A percentile compares a stretch with the other conserved stretches of the same genome.
These are phyloP conservation scores for Drosophila oshimai DNA, from an alignment of 1,140 invertebrate species.

Conservation along the genomic window DNA sequence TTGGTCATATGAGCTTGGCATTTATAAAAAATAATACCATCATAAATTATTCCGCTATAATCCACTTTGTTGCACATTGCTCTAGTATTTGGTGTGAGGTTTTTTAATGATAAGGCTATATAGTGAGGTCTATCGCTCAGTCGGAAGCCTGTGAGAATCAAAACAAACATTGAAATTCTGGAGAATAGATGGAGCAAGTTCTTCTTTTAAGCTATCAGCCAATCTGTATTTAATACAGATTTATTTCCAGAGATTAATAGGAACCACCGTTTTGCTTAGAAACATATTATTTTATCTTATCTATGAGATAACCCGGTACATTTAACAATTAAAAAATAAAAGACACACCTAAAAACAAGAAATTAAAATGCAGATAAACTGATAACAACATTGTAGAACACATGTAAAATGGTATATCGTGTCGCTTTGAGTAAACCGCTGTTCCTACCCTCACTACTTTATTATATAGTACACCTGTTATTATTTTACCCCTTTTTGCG, in stretches of 20 bases:
- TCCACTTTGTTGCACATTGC: slow-evolving; percentile 32
- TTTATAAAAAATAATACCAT: slow-evolving; percentile 39
- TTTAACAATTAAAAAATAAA: too few species aligned
- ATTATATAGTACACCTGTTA: slow-evolving; percentile 31
- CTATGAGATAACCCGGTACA: neutral
- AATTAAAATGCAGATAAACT: too few species aligned
- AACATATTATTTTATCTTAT: neutral
- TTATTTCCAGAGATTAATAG: neutral
- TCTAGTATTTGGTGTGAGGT: slow-evolving; percentile 25
- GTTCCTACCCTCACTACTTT: slow-evolving; percentile 3
- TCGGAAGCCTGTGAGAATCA: slow-evolving; percentile 9
- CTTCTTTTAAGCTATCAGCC: neutral
- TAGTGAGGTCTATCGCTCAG: slow-evolving; percentile 18
- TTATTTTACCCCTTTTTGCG: slow-evolving; percentile 28
- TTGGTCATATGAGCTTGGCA: neutral
- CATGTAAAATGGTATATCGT: too few species aligned
- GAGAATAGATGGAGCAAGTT: neutral
- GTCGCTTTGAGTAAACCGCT: slow-evolving; percentile 18
- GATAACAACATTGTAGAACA: too few species aligned
- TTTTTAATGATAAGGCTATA: slow-evolving; percentile 16
- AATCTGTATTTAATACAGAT: neutral
- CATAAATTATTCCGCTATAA: slow-evolving; percentile 57
- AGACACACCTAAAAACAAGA: too few species aligned
- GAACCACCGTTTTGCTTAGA: neutral
- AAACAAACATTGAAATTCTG: slow-evolving; percentile 13